Evolutionary conservation across 2,888 invertebrate genomes (phyloP).

Genomic region (Apamea monoglypha): DNA sequence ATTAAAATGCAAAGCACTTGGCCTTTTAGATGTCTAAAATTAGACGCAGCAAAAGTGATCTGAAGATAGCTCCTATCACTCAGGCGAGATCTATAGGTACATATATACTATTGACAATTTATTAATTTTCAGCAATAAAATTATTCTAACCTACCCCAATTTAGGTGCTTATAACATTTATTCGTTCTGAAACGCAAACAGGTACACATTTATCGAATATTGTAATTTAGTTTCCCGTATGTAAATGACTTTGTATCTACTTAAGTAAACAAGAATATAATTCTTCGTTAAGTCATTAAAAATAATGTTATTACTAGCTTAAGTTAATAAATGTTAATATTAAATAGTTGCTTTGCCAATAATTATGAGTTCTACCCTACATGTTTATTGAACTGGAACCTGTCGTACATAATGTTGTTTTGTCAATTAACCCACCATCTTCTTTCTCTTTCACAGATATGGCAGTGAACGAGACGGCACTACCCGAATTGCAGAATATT

Average conservation of each 20-base stretch:
- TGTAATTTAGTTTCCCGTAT: not conserved
- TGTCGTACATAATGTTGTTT: constrained; percentile 65
- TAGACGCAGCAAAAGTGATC: constrained; percentile 28
- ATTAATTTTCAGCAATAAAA: not conserved
- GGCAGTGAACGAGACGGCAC: constrained; percentile 67
- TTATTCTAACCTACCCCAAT: not conserved
- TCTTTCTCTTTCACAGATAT: constrained; percentile 82
- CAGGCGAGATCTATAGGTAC: not conserved
- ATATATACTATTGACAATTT: constrained; percentile 14
- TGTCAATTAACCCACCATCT: constrained; percentile 78
- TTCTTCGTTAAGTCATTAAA: not conserved
- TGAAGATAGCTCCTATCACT: constrained; percentile 18
- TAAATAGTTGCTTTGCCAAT: constrained; percentile 10
- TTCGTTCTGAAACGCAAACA: not conserved
- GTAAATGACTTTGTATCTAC: not conserved
- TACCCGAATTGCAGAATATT: constrained; percentile 65
- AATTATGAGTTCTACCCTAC: constrained; percentile 58
- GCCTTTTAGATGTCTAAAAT: constrained; percentile 31
- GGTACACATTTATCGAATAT: not conserved
- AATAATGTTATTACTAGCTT: not conserved
- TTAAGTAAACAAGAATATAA: not conserved
- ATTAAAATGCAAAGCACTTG: constrained; percentile 10
- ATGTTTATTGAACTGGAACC: constrained; percentile 65
- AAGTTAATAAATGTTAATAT: not conserved
- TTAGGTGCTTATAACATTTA: not conserved